Evolutionary conservation across 2,113 vertebrate genomes (phyloP).

Genomic region (Nansenia antarctica): DNA sequence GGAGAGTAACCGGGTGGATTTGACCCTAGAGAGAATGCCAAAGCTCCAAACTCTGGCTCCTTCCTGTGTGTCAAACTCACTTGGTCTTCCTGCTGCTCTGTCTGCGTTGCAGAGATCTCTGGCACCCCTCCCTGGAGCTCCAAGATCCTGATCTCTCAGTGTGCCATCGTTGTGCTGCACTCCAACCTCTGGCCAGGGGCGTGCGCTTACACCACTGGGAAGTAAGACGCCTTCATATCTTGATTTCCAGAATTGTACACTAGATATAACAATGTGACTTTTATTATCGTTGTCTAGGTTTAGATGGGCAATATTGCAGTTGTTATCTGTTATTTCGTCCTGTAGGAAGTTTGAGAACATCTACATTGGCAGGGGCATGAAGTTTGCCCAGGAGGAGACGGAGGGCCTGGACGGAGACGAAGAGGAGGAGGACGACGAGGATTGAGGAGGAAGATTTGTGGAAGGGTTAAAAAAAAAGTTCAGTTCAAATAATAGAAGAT

Average conservation of each 20-base stretch:
- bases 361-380: slow-evolving; percentile 94
- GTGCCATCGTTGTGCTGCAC: slow-evolving; percentile 82
- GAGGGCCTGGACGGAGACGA: slow-evolving; percentile 78
- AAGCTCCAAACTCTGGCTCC: too few species aligned
- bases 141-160: too few species aligned
- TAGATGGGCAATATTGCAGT: neutral
- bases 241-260: neutral
- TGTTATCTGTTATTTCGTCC: neutral
- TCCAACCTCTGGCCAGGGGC: slow-evolving; percentile 95
- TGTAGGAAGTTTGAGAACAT: slow-evolving; percentile 83
- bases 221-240: slow-evolving; percentile 69
- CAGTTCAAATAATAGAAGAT: neutral
- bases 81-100: neutral
- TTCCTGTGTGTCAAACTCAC: neutral
- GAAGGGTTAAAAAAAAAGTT: neutral
- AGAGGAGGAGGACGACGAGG: slow-evolving; percentile 76
- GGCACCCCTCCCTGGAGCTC: slow-evolving; percentile 82
- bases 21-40: too few species aligned
- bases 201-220: slow-evolving; percentile 82
- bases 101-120: slow-evolving; percentile 77
- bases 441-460: slow-evolving; percentile 22
- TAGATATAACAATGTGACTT: too few species aligned
- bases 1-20: too few species aligned
- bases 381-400: slow-evolving; percentile 77
- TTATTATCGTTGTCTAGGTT: too few species aligned